phyloP scores from a whole-genome alignment of 2,797 vertebrate species.

The Clarias laeviceps region DNA sequence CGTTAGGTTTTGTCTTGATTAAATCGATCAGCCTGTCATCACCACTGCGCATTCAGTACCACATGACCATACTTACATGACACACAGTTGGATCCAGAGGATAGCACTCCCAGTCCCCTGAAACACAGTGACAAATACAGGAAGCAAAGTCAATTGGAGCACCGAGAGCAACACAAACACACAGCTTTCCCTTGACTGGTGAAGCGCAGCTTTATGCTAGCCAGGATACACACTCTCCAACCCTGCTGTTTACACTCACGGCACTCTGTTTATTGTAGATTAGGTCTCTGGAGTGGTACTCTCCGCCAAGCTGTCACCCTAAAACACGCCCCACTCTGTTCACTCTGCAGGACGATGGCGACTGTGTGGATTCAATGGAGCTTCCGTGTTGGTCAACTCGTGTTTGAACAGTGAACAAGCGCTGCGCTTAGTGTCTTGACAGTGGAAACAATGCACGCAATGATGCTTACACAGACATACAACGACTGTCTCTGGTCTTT shows the following conservation, averaged over 20 bases:
- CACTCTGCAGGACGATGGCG: constrained; percentile 22
- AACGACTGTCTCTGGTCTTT: constrained; percentile 33
- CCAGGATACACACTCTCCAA: constrained; percentile 61
- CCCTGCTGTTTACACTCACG: constrained; percentile 65
- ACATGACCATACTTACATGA: constrained; percentile 82
- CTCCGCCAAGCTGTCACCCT: constrained; percentile 41
- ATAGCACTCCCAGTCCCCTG: constrained; percentile 97
- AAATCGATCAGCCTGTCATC: neutral
- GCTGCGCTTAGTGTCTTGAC: constrained; percentile 48
- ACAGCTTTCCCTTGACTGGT: constrained; percentile 58
- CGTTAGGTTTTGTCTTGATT: neutral
- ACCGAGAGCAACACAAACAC: constrained; percentile 40
- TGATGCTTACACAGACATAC: constrained; percentile 20
- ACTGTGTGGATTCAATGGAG: constrained; percentile 35
- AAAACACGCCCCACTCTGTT: constrained; percentile 37
- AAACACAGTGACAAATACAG: constrained; percentile 56
- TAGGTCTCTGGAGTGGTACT: constrained; percentile 51
- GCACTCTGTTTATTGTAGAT: constrained; percentile 68
- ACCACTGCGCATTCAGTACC: neutral
- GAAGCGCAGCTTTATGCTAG: constrained; percentile 61
- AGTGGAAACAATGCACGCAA: constrained; percentile 37
- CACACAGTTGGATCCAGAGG: constrained; percentile 93
- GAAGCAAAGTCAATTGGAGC: constrained; percentile 16
- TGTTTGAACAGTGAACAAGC: constrained; percentile 46
- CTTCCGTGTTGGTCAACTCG: constrained; percentile 30